Conservation (phyloP, 35 echinoderm and acorn worm species). For the Anneissia japonica region DNA sequence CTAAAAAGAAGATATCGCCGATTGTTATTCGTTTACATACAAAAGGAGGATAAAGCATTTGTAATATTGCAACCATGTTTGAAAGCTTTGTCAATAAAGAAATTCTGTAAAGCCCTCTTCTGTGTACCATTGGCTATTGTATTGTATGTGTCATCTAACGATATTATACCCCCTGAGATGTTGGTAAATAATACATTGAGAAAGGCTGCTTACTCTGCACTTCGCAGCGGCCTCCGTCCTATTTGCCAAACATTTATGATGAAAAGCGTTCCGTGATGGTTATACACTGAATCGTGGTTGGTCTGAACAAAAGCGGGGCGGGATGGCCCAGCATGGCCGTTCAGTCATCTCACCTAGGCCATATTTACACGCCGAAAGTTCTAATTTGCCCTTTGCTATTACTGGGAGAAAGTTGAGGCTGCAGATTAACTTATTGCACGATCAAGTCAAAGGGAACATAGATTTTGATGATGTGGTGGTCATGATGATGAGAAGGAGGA, state of each 20-base stretch:
- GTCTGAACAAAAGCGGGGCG: neutral
- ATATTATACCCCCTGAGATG: neutral
- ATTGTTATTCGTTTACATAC: neutral
- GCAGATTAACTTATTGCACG: too few species aligned
- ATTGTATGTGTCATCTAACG: neutral
- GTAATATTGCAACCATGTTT: neutral
- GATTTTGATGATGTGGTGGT: too few species aligned
- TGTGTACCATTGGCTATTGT: neutral
- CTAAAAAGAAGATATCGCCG: neutral
- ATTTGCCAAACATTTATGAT: neutral
- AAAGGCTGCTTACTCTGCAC: neutral
- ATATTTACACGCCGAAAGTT: neutral
- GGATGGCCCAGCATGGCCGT: neutral
- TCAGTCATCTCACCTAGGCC: neutral
- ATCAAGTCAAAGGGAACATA: too few species aligned
- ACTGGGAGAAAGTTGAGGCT: neutral
- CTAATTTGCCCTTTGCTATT: neutral
- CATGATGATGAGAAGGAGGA: too few species aligned
- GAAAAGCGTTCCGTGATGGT: neutral
- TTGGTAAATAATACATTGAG: neutral
- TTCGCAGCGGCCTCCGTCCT: neutral
- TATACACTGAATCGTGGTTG: neutral
- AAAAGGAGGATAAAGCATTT: neutral
- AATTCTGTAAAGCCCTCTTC: neutral
- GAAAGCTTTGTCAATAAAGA: neutral